These are phyloP conservation scores for Microplitis mediator DNA, from an alignment of 1,140 invertebrate species.

Conservation along the genomic window DNA sequence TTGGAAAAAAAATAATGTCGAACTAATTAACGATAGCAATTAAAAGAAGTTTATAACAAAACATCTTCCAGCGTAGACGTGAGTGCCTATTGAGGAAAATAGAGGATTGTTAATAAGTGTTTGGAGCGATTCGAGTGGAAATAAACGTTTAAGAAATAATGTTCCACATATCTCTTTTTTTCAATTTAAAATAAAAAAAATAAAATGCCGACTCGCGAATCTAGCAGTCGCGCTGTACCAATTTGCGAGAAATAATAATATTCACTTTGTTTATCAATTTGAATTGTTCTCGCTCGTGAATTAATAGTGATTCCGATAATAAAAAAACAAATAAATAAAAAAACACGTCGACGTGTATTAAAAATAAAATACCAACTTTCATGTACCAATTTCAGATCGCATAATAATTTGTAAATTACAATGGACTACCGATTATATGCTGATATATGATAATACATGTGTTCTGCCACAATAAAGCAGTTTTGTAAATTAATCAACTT, in stretches of 20 bases:
- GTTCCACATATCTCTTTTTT: constrained; percentile 49
- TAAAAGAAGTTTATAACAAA: neutral
- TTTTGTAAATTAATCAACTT: constrained; percentile 46
- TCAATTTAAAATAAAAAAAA: constrained; percentile 22
- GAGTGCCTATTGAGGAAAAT: constrained; percentile 24
- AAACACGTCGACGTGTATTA: neutral
- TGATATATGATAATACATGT: constrained; percentile 59
- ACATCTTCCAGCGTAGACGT: constrained; percentile 21
- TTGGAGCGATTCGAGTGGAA: constrained; percentile 18
- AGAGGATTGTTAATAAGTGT: constrained; percentile 16
- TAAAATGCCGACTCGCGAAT: constrained; percentile 2
- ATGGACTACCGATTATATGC: constrained; percentile 56
- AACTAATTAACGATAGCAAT: neutral
- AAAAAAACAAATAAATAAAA: neutral
- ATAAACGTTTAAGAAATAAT: constrained; percentile 34
- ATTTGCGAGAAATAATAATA: neutral
- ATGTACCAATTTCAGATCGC: constrained; percentile 39
- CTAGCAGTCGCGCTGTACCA: neutral
- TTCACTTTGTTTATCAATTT: neutral
- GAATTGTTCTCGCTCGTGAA: neutral
- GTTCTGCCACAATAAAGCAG: constrained; percentile 61
- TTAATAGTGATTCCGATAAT: neutral
- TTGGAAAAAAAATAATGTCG: neutral
- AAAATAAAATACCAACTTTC: constrained; percentile 15
- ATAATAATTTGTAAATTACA: constrained; percentile 58